Percentiles rank a stretch among this genome's conserved stretches.
Evolutionary conservation across 2,113 vertebrate genomes (phyloP).

Genomic region (Oplegnathus fasciatus): DNA sequence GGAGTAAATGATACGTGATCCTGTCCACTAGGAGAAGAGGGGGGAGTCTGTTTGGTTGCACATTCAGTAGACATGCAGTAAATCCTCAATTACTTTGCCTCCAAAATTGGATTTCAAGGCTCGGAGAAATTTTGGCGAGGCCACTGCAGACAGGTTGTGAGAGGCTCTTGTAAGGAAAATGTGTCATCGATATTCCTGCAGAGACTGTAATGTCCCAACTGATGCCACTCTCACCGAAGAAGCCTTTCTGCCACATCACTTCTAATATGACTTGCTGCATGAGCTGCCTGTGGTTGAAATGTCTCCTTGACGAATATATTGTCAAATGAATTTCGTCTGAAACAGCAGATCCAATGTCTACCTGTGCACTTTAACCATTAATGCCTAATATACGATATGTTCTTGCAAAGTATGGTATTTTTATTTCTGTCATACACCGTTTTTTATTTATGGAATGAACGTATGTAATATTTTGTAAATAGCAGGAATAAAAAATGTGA

Average conservation of each 20-base stretch:
- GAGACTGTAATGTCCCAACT: conserved; percentile 27
- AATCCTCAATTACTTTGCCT: conserved; percentile 25
- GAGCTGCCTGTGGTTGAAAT: conserved; percentile 58
- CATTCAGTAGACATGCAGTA: conserved; percentile 60
- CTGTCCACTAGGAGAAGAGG: not conserved
- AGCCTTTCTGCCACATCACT: conserved; percentile 56
- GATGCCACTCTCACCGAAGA: conserved; percentile 59
- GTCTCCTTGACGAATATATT: conserved; percentile 34
- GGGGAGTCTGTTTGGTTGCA: conserved; percentile 56
- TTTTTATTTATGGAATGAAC: conserved; percentile 62
- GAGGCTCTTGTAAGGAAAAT: conserved; percentile 41
- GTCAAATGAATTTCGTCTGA: conserved; percentile 56
- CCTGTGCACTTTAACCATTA: conserved; percentile 80
- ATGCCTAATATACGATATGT: conserved; percentile 68
- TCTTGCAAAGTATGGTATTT: conserved; percentile 44
- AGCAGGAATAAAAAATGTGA: conserved; percentile 71
- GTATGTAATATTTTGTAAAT: conserved; percentile 78
- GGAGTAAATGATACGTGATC: not conserved
- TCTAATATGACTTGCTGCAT: conserved; percentile 56
- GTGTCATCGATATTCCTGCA: conserved; percentile 31
- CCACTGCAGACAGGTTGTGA: conserved; percentile 40
- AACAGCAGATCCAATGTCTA: conserved; percentile 72
- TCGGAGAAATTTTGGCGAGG: conserved; percentile 19
- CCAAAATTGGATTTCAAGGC: conserved; percentile 10
- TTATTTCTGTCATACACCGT: conserved; percentile 58